Conservation (phyloP, 2,113 vertebrate species). For the Mastomys coucha region DNA sequence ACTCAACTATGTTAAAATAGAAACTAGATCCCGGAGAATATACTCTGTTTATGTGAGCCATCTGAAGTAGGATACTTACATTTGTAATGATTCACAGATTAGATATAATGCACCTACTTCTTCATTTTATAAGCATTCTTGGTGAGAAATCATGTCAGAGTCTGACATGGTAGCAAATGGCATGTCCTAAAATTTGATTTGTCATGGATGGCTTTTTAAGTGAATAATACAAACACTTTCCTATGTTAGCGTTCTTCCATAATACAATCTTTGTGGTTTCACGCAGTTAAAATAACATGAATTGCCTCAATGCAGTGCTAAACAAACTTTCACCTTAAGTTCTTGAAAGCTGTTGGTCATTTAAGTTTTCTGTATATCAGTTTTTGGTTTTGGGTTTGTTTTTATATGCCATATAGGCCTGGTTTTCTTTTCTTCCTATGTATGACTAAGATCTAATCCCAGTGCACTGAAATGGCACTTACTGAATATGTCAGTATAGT, state of each 20-base stretch:
- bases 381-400: not conserved
- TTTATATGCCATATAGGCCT: not conserved
- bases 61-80: not conserved
- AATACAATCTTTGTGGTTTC: not conserved
- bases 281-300: not conserved
- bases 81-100: slow-evolving; percentile 48
- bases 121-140: slow-evolving; percentile 39
- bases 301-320: not conserved
- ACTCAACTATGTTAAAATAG: not conserved
- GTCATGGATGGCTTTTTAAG: not conserved
- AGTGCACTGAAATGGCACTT: not conserved
- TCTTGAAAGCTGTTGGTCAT: not conserved
- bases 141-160: slow-evolving; percentile 19
- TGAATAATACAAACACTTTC: not conserved
- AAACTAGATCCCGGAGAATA: slow-evolving; percentile 26
- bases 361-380: not conserved
- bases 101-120: not conserved
- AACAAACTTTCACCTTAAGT: not conserved
- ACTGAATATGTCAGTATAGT: not conserved
- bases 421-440: not conserved
- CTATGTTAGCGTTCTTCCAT: not conserved
- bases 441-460: not conserved
- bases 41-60: not conserved
- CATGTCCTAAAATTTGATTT: slow-evolving; percentile 19
- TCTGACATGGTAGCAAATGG: not conserved